phyloP scores from a whole-genome alignment of 2,888 invertebrate genomes.

The Mesorhabditis belari region DNA sequence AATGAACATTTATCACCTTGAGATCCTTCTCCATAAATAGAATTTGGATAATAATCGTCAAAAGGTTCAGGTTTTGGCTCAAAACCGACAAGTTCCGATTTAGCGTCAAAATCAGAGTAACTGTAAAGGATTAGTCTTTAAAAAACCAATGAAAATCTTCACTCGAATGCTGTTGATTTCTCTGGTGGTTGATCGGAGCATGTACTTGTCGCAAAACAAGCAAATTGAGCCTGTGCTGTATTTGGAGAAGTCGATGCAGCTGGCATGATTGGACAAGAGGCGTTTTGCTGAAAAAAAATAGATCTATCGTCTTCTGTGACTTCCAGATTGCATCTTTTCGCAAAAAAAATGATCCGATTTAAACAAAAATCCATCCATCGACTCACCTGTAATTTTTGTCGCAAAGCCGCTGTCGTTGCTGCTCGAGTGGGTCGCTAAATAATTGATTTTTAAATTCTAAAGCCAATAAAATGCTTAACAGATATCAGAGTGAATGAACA shows the following conservation, averaged over 20 bases:
- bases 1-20: not conserved
- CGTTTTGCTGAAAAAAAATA: not conserved
- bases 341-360: too few species aligned
- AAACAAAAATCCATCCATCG: too few species aligned
- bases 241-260: not conserved
- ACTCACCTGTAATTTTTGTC: not conserved
- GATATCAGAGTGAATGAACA: too few species aligned
- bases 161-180: not conserved
- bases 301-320: too few species aligned
- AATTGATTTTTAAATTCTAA: not conserved
- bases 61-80: constrained; percentile 26
- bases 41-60: constrained; percentile 14
- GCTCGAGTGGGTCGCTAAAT: not conserved
- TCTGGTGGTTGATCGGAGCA: not conserved
- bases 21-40: not conserved
- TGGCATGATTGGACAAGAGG: not conserved
- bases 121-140: too few species aligned
- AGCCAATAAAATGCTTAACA: too few species aligned
- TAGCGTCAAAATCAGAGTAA: too few species aligned
- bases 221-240: not conserved
- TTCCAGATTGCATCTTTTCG: too few species aligned
- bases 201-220: not conserved
- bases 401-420: not conserved
- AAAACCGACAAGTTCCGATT: too few species aligned
- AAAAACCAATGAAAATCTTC: not conserved